Base-by-base conservation (phyloP, 2,797 vertebrate species). In the Oreonectes daqikongensis region DNA sequence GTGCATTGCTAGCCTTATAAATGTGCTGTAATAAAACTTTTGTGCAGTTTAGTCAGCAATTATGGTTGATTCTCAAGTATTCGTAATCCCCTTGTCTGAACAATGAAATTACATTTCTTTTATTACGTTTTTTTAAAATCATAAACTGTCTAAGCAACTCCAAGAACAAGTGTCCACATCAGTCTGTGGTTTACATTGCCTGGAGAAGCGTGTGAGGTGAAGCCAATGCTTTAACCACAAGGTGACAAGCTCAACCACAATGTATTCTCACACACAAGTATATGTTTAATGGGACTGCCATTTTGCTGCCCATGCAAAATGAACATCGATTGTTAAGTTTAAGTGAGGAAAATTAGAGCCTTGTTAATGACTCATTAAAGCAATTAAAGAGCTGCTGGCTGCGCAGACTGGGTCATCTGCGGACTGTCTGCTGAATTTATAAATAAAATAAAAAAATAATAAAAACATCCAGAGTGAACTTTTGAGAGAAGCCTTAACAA, bases 341-440 rank as follows among this genome's bases (percentile, higher is more conserved):
- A 61, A 79, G 11, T 59, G 63, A 73, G 69, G 63, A 75, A 52
- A 59, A 72, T 82, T 79, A 69, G 53, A 72, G 73, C 40, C 63
- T 57, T 50, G 55, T 66, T 76, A 76, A 68, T 52, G 68, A 66
- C 55, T 61, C 67, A 75, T 79, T 76, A 66, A 75, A 12, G 14
- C 44, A 32, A 75, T 75, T 71, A 61, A 75, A 76, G 24, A 17
- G 57, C 35, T 42, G 6, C 28, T 67, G 30, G 53, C 64, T 65
- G 28, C 20, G 57, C 42, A 69, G 55, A 69, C 30, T 24, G 46
- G 38, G 66, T 42, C 65, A 69, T 32, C 22, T 28, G 24, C 35
- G 61, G 67, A 64, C 22, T 46, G 20, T 18, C 44, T 28, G 22
- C 59, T 20, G 32, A 42, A 61, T 69, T 70, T 63, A 57, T 30